Evolutionary conservation across 2,888 invertebrate species (phyloP), one percentile per base, ranked within the genome.

Genomic region (Apodemia hepburni): DNA sequence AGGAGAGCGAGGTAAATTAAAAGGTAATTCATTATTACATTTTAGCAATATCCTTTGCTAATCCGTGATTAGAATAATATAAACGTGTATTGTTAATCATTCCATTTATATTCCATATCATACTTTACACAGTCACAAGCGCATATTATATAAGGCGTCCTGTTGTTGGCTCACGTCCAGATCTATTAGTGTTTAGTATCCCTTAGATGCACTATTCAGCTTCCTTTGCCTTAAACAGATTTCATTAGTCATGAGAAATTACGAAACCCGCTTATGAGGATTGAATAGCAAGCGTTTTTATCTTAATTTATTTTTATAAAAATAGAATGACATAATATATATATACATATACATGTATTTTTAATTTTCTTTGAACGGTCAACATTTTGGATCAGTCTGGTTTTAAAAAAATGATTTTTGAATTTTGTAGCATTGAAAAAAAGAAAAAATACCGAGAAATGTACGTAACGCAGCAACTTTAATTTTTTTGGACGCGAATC

Each of bases 161-260:
- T 61, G 58, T 70, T 82, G 85, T 76, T 87, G 87, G 87, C 85
- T 75, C 70, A 69, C 69, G 68, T 78, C 87, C 87, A 87, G 79
- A 70, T 70, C 82, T 84, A 84, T 86, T 79, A 83, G 79, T 75
- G 82, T 79, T 75, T 75, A 75, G 72, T 61, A 68, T 71, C 74
- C 71, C 73, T 68, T 73, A 75, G 75, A 74, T 70, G 74, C 75
- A 74, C 72, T 77, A 77, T 63, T 29, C 66, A 71, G 71, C 70
- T 82, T 82, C 82, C 79, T 81, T 76, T 75, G 70, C 69, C 75
- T 71, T 68, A 57, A 57, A 8, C 27, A 57, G 57, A 57, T 15
- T 29, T 15, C 15, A 29, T 57, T 29, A 57, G 27, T 57, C 57
- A 57, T 12, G 29, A n/a, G 57, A 15, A 57, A 27, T 29, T 27